A percentile compares a stretch with the other conserved stretches of the same genome.
Evolutionary conservation across 1,140 invertebrate genomes (phyloP).

Genomic region (Coptotermes formosanus): DNA sequence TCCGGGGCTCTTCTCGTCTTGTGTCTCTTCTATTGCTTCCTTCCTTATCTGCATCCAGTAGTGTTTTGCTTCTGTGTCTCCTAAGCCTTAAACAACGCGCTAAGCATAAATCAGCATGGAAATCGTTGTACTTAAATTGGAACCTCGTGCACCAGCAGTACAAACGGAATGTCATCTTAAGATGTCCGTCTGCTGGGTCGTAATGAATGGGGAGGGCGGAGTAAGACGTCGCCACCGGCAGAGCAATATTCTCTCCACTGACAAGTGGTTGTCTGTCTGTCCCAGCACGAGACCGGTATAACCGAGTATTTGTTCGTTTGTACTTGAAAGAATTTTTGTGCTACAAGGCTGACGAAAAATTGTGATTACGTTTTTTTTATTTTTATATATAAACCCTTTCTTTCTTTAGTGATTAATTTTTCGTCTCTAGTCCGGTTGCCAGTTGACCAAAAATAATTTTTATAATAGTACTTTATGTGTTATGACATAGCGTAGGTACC

Average conservation of each 20-base stretch:
- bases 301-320: too few relatives aligned
- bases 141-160: neutral
- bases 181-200: neutral
- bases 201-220: neutral
- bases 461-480: too few relatives aligned
- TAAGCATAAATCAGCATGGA: slow-evolving; percentile 10
- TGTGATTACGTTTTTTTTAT: too few relatives aligned
- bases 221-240: neutral
- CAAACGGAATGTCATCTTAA: neutral
- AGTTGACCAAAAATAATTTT: too few relatives aligned
- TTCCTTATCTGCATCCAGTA: neutral
- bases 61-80: neutral
- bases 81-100: neutral
- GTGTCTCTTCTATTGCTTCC: neutral
- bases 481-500: too few relatives aligned
- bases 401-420: too few relatives aligned
- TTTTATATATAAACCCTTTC: too few relatives aligned
- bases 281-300: too few relatives aligned
- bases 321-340: too few relatives aligned
- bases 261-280: too few relatives aligned
- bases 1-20: neutral
- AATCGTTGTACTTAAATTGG: neutral
- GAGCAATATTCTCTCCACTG: neutral
- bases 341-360: too few relatives aligned
- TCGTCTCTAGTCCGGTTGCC: too few relatives aligned